Evolutionary conservation across 2,888 invertebrate species (phyloP), one percentile per base, ranked within the genome.

Genomic region (Hydropsyche betteni): DNA sequence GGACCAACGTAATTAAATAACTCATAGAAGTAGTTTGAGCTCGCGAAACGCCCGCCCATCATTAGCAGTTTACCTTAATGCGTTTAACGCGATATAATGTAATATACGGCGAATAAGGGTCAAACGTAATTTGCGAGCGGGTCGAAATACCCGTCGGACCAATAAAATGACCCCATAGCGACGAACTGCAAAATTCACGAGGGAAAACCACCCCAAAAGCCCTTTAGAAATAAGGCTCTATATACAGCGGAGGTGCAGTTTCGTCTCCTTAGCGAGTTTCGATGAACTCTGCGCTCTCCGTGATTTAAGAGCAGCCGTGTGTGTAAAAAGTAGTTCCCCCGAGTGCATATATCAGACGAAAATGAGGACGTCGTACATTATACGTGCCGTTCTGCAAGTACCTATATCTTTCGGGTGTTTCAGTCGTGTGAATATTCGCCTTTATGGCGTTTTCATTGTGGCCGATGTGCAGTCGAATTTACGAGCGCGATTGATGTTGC

Each of bases 71-170:
- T 53, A 70, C 70, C 70, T 70, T 70, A 70, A 70, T 70, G 70
- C 52, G 52, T 70, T 70, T 70, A 70, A 70, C 70, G 70, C 53
- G 53, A 69, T 58, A 38, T 69, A 75, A 61, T 58, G 58, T 70
- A 71, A 75, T 71, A 64, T 75, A 71, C 61, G 64, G 64, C 71
- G 75, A 64, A 52, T 71, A 75, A 75, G 75, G 75, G 75, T 75
- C 75, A 75, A 75, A 75, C 68, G 75, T 75, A 75, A 75, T 75
- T 75, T 75, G 75, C 51, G 52, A 73, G 24, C 55, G 72, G 75
- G 72, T 44, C 38, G 68, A 68, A 75, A 75, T 75, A 75, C 75
- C 75, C 75, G 34, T 72, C 64, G 72, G 75, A 68, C 75, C 75
- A 68, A 75, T 75, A 75, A 75, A 75, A 68, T 73, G 75, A 64